phyloP scores from a whole-genome alignment of 2,797 vertebrate species.

The Hephaestus fuliginosus region DNA sequence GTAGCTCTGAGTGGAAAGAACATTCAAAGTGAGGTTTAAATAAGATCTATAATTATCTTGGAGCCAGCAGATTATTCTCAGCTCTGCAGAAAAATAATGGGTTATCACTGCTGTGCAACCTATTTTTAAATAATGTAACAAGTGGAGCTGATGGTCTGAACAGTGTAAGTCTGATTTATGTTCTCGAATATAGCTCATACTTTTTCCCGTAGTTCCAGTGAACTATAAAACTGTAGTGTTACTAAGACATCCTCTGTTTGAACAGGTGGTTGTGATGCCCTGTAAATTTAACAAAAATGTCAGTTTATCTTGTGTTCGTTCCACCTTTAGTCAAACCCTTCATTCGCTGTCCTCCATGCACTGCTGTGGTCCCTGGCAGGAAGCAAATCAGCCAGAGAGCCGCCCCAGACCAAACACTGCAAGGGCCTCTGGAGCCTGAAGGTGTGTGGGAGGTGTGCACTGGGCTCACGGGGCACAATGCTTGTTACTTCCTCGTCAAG shows the following conservation, averaged over 20 bases:
- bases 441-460: slow-evolving; percentile 78
- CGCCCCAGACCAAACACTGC: slow-evolving; percentile 77
- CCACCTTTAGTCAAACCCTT: slow-evolving; percentile 57
- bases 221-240: background rate
- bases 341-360: slow-evolving; percentile 63
- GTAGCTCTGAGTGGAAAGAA: slow-evolving; percentile 66
- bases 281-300: slow-evolving; percentile 61
- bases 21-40: slow-evolving; percentile 56
- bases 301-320: slow-evolving; percentile 64
- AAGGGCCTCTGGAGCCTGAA: slow-evolving; percentile 75
- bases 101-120: slow-evolving; percentile 50
- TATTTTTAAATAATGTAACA: slow-evolving; percentile 57
- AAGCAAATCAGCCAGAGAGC: slow-evolving; percentile 78
- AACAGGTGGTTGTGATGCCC: slow-evolving; percentile 27
- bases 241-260: slow-evolving; percentile 42
- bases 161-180: slow-evolving; percentile 8
- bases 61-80: slow-evolving; percentile 64
- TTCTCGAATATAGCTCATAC: slow-evolving; percentile 7
- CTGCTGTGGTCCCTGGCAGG: slow-evolving; percentile 72
- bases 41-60: slow-evolving; percentile 74
- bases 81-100: slow-evolving; percentile 65
- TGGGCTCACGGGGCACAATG: slow-evolving; percentile 66
- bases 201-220: slow-evolving; percentile 3
- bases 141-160: slow-evolving; percentile 18
- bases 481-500: slow-evolving; percentile 71